Evolutionary conservation across 2,888 invertebrate genomes (phyloP).

Genomic region (Portevinia maculata): DNA sequence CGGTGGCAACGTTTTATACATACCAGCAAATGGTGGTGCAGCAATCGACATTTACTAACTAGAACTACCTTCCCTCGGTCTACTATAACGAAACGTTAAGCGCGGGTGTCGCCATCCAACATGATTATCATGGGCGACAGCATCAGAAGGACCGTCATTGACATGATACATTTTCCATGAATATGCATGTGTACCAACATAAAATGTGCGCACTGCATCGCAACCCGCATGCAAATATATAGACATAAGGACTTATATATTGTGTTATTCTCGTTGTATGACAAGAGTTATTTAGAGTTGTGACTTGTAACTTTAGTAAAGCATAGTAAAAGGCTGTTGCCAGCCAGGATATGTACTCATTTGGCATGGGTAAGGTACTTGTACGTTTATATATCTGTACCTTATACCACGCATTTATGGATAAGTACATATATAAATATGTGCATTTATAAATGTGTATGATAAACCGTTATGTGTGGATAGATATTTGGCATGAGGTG

Average conservation of each 20-base stretch:
- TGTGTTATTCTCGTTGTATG: constrained; percentile 37
- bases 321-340: too few species aligned
- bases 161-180: constrained; percentile 46
- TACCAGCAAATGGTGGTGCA: constrained; percentile 5
- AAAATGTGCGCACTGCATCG: neutral
- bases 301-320: too few species aligned
- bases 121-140: constrained; percentile 53
- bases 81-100: constrained; percentile 43
- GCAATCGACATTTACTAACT: constrained; percentile 32
- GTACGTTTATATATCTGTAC: too few species aligned
- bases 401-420: too few species aligned
- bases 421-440: too few species aligned
- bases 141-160: constrained; percentile 38
- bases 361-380: too few species aligned
- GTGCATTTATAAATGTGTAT: too few species aligned
- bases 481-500: too few species aligned
- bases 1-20: constrained; percentile 10
- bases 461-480: too few species aligned
- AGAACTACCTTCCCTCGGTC: constrained; percentile 3
- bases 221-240: constrained; percentile 5
- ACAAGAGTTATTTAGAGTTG: constrained; percentile 56
- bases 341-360: too few species aligned
- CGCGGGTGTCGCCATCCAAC: constrained; percentile 51
- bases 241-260: constrained; percentile 6
- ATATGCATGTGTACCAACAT: constrained; percentile 22